These are phyloP conservation scores for Montipora cactus DNA, from an alignment of 64 coral and sea anemone genomes.

Conservation along the genomic window DNA sequence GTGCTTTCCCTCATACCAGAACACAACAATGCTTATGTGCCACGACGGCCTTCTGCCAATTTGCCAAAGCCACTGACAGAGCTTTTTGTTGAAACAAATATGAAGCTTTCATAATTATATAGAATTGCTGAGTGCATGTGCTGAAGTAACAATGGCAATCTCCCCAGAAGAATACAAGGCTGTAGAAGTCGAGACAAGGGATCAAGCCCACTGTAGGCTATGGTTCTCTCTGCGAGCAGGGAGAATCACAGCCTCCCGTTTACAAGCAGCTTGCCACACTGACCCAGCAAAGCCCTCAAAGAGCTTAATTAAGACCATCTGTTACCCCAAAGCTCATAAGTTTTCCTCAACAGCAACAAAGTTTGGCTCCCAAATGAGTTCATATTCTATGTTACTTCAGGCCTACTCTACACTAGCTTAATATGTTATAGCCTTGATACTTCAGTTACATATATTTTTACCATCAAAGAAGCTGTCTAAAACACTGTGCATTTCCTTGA, in stretches of 20 bases:
- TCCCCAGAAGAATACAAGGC: conserved; percentile 22
- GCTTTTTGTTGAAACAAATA: background rate
- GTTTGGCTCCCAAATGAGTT: background rate
- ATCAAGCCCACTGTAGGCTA: conserved; percentile 44
- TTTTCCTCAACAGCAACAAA: conserved; percentile 72
- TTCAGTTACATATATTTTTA: background rate
- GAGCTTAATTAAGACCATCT: conserved; percentile 72
- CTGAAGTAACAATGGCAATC: background rate
- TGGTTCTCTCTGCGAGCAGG: conserved; percentile 69
- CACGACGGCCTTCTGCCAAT: background rate
- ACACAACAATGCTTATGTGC: background rate
- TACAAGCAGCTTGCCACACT: conserved; percentile 48
- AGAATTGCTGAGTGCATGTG: conserved; percentile 10
- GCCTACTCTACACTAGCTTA: background rate
- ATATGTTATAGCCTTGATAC: background rate
- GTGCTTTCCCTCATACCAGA: background rate
- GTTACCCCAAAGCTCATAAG: conserved; percentile 69
- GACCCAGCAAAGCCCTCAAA: conserved; percentile 59
- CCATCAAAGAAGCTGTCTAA: background rate
- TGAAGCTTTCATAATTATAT: background rate
- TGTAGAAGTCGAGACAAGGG: conserved; percentile 58
- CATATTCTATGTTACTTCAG: background rate
- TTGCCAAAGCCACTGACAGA: conserved; percentile 11
- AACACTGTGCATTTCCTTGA: background rate
- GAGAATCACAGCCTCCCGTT: conserved; percentile 67